Base-by-base conservation (phyloP, 1,140 invertebrate species). In the Drosophila mauritiana region DNA sequence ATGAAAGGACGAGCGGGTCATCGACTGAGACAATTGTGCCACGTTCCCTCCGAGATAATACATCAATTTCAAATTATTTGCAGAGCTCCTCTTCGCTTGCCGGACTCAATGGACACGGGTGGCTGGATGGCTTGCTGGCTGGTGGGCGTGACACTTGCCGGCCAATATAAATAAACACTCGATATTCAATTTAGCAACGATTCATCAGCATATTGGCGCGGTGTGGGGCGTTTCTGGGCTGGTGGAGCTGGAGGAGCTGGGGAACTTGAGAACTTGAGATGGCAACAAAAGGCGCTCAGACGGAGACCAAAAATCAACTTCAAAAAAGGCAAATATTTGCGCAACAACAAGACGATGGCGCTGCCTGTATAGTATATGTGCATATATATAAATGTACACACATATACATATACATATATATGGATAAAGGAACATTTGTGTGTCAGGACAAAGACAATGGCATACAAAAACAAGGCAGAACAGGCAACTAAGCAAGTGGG, bases 291-390 rank as follows among this genome's bases (percentile, higher is more conserved):
- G 84, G 67, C 83, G 84, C 83, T 83, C 76, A 77, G 79, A 69
- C 57, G 69, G 46, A 80, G 70, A 89, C 84, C 76, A 77, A 89
- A 88, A 88, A 89, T 84, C 84, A 88, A 88, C 84, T 89, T 88
- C 42, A 88, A 88, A 88, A 85, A 89, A 89, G 80, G 84, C 73
- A 88, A 88, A 88, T 88, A 88, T 88, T 88, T 89, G 85, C 74
- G 59, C 56, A 73, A 72, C 70, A 88, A 83, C 64, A 88, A 57
- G 79, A 72, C 57, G 45, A 74, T 36, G 52, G 45, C 57, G 34
- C 48, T 42, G 49, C 27, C 31, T 15, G 13, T 3, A n/a, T 27
- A 31, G 15, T 36, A 52, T 51, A 51, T 36, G 36, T 51, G 36
- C 17, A 69, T 34, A n/a, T 42, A 36, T 39, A 17, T 51, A 31